Evolutionary conservation across 2,113 vertebrate genomes (phyloP).

Genomic region (Callipepla squamata): DNA sequence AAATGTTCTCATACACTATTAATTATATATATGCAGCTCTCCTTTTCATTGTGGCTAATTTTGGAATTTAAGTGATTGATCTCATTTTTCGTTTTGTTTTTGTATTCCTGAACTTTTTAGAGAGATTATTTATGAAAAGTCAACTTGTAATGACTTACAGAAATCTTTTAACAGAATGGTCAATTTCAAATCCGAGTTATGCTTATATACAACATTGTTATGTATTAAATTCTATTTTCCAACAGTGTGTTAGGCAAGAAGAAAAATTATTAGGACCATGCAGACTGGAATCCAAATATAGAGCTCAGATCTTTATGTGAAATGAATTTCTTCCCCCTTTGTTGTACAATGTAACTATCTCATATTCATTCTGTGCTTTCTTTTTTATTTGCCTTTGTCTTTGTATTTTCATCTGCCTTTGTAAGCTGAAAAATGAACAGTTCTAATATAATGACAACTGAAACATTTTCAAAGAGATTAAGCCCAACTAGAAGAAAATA

Average conservation of each 20-base stretch:
- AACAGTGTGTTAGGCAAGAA: not conserved
- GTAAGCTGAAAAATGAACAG: conserved; percentile 4
- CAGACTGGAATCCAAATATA: not conserved
- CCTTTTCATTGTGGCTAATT: not conserved
- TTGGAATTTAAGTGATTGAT: not conserved
- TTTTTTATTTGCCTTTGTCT: not conserved
- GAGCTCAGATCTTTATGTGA: not conserved
- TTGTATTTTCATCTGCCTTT: conserved; percentile 11
- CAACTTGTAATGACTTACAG: not conserved
- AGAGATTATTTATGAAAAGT: not conserved
- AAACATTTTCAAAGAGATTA: conserved; percentile 35
- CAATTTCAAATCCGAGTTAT: not conserved
- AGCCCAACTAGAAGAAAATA: not conserved
- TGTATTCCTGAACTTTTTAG: not conserved
- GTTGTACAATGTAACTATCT: not conserved
- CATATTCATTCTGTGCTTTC: not conserved
- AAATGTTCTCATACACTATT: not conserved
- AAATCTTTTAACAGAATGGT: not conserved
- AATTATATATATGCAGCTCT: not conserved
- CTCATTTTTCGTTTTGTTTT: not conserved
- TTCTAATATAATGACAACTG: conserved; percentile 2
- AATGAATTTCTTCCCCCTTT: not conserved
- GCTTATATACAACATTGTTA: not conserved
- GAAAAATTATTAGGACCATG: not conserved
- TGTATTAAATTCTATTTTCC: not conserved